Evolutionary conservation across 2,888 invertebrate species (phyloP).

Genomic region (Entomobrya proxima): DNA sequence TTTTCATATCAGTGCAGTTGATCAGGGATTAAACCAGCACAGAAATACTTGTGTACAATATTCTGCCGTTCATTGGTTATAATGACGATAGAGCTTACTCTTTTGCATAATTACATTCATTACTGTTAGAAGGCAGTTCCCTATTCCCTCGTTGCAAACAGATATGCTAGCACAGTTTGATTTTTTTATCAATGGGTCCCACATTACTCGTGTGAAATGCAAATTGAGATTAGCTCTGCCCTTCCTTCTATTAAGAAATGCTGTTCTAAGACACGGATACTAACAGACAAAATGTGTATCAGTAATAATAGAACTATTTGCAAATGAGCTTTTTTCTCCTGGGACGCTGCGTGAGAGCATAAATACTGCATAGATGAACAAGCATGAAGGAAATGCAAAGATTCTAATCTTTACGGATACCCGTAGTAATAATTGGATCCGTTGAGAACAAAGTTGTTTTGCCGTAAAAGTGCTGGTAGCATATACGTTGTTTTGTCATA

Average conservation of each 20-base stretch:
- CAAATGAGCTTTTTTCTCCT: neutral
- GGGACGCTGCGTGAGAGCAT: neutral
- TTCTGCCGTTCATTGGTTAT: conserved; percentile 27
- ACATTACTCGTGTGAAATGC: conserved; percentile 50
- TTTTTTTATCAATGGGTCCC: conserved; percentile 41
- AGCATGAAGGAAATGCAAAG: conserved; percentile 49
- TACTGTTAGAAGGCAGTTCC: conserved; percentile 2
- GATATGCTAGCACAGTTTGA: conserved; percentile 14
- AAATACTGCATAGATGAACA: neutral
- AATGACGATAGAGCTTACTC: conserved; percentile 28
- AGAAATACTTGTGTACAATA: neutral
- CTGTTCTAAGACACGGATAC: neutral
- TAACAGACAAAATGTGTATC: neutral
- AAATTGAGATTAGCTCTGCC: conserved; percentile 42
- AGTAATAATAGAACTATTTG: neutral
- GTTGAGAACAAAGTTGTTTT: conserved; percentile 45
- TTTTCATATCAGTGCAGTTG: conserved; percentile 4
- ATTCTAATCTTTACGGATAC: conserved; percentile 63
- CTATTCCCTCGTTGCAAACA: neutral
- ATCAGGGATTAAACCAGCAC: neutral
- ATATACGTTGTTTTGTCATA: conserved; percentile 2
- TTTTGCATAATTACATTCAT: conserved; percentile 36
- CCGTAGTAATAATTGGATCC: conserved; percentile 53
- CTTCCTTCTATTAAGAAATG: neutral
- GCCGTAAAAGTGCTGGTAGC: conserved; percentile 39